These are phyloP conservation scores for Pelodiscus sinensis DNA, from an alignment of 2,113 vertebrate genomes.

Conservation along the genomic window DNA sequence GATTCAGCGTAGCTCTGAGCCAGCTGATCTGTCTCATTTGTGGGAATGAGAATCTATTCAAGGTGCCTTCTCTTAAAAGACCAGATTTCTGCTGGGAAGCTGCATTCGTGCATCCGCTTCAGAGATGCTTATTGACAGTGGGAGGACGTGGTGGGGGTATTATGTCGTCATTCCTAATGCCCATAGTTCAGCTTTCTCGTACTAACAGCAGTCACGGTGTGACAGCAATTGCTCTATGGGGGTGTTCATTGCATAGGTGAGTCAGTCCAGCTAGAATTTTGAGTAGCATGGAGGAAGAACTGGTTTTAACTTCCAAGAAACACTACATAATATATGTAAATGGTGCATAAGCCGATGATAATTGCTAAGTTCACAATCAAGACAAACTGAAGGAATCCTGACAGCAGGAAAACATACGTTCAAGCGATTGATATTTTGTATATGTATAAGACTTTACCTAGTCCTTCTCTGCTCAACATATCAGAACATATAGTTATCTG, in stretches of 20 bases:
- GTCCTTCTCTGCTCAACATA: background rate
- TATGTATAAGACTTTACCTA: background rate
- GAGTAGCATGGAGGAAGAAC: background rate
- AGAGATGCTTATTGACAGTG: background rate
- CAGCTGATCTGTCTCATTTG: background rate
- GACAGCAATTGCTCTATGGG: background rate
- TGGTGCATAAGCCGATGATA: background rate
- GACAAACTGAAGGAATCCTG: conserved; percentile 20
- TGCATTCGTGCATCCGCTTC: background rate
- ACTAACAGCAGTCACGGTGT: background rate
- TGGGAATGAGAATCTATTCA: background rate
- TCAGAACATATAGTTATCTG: background rate
- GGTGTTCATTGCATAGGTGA: background rate
- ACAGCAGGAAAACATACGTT: conserved; percentile 23
- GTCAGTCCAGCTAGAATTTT: conserved; percentile 13
- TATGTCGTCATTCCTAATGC: background rate
- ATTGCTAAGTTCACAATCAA: conserved; percentile 34
- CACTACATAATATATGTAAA: background rate
- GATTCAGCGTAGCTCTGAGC: background rate
- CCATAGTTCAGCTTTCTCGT: background rate
- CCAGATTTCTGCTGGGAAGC: background rate
- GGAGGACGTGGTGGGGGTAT: background rate
- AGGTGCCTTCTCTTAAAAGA: background rate
- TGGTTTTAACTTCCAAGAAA: background rate
- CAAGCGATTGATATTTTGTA: background rate